Evolutionary conservation across 2,113 vertebrate species (phyloP), one percentile per base, ranked within the genome.

Genomic region (Seriola rivoliana): DNA sequence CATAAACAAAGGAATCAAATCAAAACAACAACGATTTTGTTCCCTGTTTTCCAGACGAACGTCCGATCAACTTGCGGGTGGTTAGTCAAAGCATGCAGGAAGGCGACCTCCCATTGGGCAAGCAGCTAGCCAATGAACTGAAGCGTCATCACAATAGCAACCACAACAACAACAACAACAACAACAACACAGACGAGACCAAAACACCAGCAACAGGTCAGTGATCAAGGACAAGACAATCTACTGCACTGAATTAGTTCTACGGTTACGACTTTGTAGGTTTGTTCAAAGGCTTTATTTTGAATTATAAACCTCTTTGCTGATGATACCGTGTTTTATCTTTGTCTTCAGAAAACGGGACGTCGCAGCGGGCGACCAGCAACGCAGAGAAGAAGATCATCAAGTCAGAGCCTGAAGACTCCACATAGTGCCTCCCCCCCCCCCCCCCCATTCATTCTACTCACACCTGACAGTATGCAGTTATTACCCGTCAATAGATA

Each of bases 361-460:
- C 96, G 70, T 96, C 96, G 89, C 97, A 97, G 85, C 96, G 96
- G 19, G 94, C 95, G 87, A 94, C 96, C 68, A 94, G 93, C 89
- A 95, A 88, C 89, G 80, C 96, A 10, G 97, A 98, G 85, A 97
- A 97, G 93, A 98, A 97, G 87, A 95, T 95, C 88, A 97, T 99
- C 93, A 99, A 99, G 94, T 97, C 97, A 91, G 97, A 99, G 89
- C 97, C 97, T 9, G 97, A 99, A 94, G 98, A 99, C 91, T 95
- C 97, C 90, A 98, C 97, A 98, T 99, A 99, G 97, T 96, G 92
- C 90, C 92, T 88, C 82, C 81, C 13, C 14, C 12, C 14, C 42
- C 19, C 32, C 23, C 73, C 38, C 65, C 59, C 81, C 65, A 11
- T 62, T 77, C 70, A 62, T 74, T 80, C 75, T 83, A 78, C 90